A percentile compares a stretch with the other conserved stretches of the same genome.
Evolutionary conservation across 2,113 vertebrate genomes (phyloP).

Genomic region (Sceloporus undulatus): DNA sequence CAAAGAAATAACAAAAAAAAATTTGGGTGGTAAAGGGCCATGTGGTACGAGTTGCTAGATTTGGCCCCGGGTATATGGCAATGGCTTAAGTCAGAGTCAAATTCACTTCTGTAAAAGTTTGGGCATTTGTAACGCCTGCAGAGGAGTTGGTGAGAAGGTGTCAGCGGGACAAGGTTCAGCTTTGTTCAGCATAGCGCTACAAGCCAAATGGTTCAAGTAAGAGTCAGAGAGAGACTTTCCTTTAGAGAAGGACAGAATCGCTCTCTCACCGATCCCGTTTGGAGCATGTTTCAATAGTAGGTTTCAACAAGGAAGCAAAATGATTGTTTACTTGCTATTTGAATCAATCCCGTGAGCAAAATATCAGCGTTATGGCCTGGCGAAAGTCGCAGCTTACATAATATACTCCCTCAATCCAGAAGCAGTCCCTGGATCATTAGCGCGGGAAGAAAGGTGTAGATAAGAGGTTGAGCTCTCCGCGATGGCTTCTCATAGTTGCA

Average conservation of each 20-base stretch:
- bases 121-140: conserved; percentile 4
- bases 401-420: neutral
- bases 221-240: too few species aligned
- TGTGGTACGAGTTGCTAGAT: conserved; percentile 33
- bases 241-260: neutral
- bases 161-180: neutral
- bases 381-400: neutral
- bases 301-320: neutral
- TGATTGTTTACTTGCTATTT: neutral
- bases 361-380: neutral
- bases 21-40: conserved; percentile 36
- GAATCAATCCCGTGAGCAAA: neutral
- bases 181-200: neutral
- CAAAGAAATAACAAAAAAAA: conserved; percentile 49
- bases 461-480: neutral
- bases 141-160: neutral
- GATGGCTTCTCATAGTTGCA: neutral
- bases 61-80: conserved; percentile 29
- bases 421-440: too few species aligned
- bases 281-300: neutral
- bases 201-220: neutral
- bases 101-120: neutral
- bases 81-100: conserved; percentile 23
- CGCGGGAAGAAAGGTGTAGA: neutral
- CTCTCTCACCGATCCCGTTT: neutral